Percentiles rank a stretch among this genome's conserved stretches.
phyloP scores from a whole-genome alignment of 2,113 vertebrate genomes.

The Nerophis ophidion region DNA sequence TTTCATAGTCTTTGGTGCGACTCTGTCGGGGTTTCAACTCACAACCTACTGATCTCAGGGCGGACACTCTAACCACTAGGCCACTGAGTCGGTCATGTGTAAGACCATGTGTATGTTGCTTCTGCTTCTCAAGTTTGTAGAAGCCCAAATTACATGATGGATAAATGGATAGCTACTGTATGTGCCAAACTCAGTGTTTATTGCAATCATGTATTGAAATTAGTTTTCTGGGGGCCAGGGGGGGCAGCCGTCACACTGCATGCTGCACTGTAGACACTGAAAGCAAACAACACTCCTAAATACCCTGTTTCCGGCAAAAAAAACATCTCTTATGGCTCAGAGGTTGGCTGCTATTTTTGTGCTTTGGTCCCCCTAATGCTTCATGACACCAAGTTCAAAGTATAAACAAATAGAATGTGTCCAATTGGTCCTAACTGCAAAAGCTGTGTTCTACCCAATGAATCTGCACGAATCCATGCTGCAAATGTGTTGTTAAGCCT shows the following conservation, averaged over 20 bases:
- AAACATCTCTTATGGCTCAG: constrained; percentile 4
- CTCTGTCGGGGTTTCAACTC: too few relatives aligned
- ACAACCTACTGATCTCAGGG: too few relatives aligned
- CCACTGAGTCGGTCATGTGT: too few relatives aligned
- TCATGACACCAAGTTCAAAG: constrained; percentile 1
- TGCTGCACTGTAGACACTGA: neutral
- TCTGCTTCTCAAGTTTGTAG: too few relatives aligned
- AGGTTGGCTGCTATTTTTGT: neutral
- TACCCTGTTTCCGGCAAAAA: neutral
- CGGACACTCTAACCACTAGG: too few relatives aligned
- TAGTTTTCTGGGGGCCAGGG: constrained; percentile 13
- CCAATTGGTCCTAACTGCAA: neutral
- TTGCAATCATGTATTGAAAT: constrained; percentile 16
- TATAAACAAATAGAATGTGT: neutral
- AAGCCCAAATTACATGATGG: too few relatives aligned
- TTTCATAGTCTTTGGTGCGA: too few relatives aligned
- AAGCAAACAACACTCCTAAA: constrained; percentile 2
- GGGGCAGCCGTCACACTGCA: constrained; percentile 10
- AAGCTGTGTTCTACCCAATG: neutral
- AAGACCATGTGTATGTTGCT: too few relatives aligned
- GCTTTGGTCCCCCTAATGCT: constrained; percentile 2
- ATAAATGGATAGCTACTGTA: neutral
- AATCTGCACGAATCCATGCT: constrained; percentile 19
- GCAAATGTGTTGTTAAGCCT: constrained; percentile 27
- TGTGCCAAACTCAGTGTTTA: neutral